These are phyloP conservation scores for Hemicrepidius hirtus DNA, from an alignment of 2,888 invertebrate species.

Conservation along the genomic window DNA sequence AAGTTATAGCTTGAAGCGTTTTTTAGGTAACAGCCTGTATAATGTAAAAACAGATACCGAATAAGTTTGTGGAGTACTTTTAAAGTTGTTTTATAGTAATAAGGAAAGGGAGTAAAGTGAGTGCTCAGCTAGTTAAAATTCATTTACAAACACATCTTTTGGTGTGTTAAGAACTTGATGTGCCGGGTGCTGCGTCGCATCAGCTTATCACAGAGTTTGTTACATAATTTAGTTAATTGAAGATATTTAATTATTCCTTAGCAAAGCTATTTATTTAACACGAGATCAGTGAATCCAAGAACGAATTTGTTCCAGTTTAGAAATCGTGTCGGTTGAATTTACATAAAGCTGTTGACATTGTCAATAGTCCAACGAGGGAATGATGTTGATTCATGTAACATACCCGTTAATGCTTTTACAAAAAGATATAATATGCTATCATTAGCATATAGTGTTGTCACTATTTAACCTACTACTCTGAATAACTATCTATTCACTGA, in stretches of 20 bases:
- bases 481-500: background rate
- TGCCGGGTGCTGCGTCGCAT: background rate
- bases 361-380: slow-evolving; percentile 3
- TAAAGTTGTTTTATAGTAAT: background rate
- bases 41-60: too few relatives aligned
- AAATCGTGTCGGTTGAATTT: slow-evolving; percentile 37
- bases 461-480: slow-evolving; percentile 5
- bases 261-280: slow-evolving; percentile 8
- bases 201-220: slow-evolving; percentile 6
- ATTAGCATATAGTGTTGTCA: slow-evolving; percentile 9
- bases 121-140: slow-evolving; percentile 19
- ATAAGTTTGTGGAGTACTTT: background rate
- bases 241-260: slow-evolving; percentile 25
- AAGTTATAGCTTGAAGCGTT: too few relatives aligned
- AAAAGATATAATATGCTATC: background rate
- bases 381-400: background rate
- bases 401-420: slow-evolving; percentile 16
- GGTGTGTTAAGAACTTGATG: background rate
- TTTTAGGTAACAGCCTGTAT: too few relatives aligned
- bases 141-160: slow-evolving; percentile 6
- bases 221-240: slow-evolving; percentile 28
- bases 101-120: background rate
- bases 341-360: slow-evolving; percentile 32
- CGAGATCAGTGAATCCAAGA: slow-evolving; percentile 10
- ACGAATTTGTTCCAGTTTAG: slow-evolving; percentile 35